Evolutionary conservation across 2,888 invertebrate genomes (phyloP), one percentile per base, ranked within the genome.

Genomic region (Perizoma affinitatum): DNA sequence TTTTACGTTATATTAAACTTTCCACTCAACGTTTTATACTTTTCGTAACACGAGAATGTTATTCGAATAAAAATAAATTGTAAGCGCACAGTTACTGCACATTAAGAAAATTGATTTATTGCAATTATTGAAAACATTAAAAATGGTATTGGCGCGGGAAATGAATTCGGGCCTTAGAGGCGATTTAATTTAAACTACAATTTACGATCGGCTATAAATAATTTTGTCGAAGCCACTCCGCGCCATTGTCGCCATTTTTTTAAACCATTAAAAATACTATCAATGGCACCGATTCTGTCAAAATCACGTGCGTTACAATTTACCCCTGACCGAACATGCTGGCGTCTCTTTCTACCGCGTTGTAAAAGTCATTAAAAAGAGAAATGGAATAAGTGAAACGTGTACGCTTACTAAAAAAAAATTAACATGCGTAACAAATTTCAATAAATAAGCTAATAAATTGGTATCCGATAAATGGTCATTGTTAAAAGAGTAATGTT

Each of bases 371-470:
- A 70, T 62, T 67, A 70, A 71, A 69, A 82, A 80, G 70, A 78
- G 79, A 76, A 80, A 82, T 67, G 74, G 79, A 79, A 80, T 76
- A 78, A 75, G 72, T 70, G 57, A 66, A 75, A 76, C 61, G 72
- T 75, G 70, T 76, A 70, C 70, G 75, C 73, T 76, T 79, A 79
- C 80, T 75, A 82, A 84, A 82, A 81, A n/a, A 76, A 75, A 79
- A 81, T 80, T 82, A 83, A 80, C 82, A 80, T 51, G 88, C 88
- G 85, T 86, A 84, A 88, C 90, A 88, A 90, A 91, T 91, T 91
- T 87, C 84, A 87, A 88, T 89, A 90, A 90, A 90, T 88, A 88
- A 86, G 85, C 87, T 87, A 89, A 88, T 91, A 90, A 89, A 90
- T 91, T 87, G 89, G 82, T 79, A 82, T 80, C 77, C 88, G 83